Evolutionary conservation across 2,888 invertebrate genomes (phyloP).

Genomic region (Plemyria rubiginata): DNA sequence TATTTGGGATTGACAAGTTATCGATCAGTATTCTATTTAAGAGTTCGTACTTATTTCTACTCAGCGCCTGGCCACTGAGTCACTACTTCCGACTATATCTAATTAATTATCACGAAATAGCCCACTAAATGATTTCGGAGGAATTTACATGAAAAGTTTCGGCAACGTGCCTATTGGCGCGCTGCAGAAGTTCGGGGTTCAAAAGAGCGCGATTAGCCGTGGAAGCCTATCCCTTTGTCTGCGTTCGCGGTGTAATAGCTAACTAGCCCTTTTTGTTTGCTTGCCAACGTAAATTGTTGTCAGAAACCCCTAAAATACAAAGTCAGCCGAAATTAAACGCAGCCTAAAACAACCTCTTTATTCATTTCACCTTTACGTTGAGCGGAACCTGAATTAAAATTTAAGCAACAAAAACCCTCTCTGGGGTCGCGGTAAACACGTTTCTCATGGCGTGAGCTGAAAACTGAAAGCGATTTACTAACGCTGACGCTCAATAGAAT

Average conservation of each 20-base stretch:
- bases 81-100: too few relatives aligned
- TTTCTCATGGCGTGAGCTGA: conserved; percentile 39
- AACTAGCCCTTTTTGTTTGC: conserved; percentile 34
- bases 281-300: conserved; percentile 36
- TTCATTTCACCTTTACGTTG: conserved; percentile 58
- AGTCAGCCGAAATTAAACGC: conserved; percentile 56
- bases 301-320: conserved; percentile 26
- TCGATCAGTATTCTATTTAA: too few relatives aligned
- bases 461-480: conserved; percentile 25
- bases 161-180: conserved; percentile 28
- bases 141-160: conserved; percentile 38
- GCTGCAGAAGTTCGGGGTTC: conserved; percentile 26
- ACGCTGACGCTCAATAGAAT: too few relatives aligned
- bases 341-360: conserved; percentile 60
- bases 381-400: conserved; percentile 63
- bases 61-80: too few relatives aligned
- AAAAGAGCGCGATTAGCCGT: conserved; percentile 36
- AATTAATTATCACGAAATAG: too few relatives aligned
- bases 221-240: conserved; percentile 32
- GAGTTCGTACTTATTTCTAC: too few relatives aligned
- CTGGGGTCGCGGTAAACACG: conserved; percentile 54
- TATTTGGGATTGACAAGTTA: too few relatives aligned
- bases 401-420: conserved; percentile 63
- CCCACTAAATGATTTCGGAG: conserved; percentile 35
- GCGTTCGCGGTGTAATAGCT: conserved; percentile 29